Percentiles rank a stretch among this genome's conserved stretches.
Evolutionary conservation across 2,888 invertebrate genomes (phyloP).

Genomic region (Nipponacmea schrenckii): DNA sequence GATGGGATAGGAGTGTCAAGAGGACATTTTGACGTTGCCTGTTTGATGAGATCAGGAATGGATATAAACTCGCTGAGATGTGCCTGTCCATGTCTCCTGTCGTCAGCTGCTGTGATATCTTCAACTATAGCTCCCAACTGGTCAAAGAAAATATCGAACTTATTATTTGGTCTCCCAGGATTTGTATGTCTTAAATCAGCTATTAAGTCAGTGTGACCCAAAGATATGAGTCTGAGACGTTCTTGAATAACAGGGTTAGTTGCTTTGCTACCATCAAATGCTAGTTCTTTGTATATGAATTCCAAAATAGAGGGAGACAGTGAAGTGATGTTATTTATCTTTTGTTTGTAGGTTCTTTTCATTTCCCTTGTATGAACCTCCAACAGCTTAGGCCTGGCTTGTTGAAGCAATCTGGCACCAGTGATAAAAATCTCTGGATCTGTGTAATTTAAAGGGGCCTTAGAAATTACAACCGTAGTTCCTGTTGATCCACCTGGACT

Average conservation of each 20-base stretch:
- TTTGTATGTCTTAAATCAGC: slow-evolving; percentile 1
- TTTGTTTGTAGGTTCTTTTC: background rate
- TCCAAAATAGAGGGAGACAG: background rate
- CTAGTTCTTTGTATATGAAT: slow-evolving; percentile 8
- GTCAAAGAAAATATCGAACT: background rate
- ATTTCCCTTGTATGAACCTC: background rate
- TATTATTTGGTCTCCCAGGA: slow-evolving; percentile 1
- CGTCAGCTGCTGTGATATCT: background rate
- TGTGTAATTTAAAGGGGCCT: background rate
- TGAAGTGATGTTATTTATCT: background rate
- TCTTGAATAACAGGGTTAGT: background rate
- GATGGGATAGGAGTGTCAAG: background rate
- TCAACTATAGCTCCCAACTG: background rate
- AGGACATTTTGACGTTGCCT: background rate
- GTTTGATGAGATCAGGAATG: slow-evolving; percentile 4
- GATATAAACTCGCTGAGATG: slow-evolving; percentile 11
- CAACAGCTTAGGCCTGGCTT: too few relatives aligned
- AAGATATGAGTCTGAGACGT: background rate
- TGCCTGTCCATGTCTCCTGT: background rate
- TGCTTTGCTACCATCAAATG: background rate
- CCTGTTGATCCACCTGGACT: background rate
- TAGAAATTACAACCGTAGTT: background rate
- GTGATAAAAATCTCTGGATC: background rate
- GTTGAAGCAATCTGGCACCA: too few relatives aligned
- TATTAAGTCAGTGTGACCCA: background rate